Base-by-base conservation (phyloP, 2,113 vertebrate genomes). In the Talpa occidentalis region DNA sequence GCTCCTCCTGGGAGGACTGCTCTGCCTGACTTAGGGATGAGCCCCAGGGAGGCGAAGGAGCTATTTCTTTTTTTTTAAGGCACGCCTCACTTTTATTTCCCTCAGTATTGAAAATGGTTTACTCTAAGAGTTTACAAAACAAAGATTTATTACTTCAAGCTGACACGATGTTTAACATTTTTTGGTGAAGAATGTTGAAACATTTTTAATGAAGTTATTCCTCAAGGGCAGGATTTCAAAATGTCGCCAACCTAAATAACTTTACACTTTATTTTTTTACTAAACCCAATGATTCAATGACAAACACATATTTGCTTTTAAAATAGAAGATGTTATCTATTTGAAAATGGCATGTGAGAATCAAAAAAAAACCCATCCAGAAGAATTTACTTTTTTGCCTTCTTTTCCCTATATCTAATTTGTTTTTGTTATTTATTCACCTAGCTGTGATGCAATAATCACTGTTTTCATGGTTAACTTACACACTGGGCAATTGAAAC, bases 401-500 rank as follows among this genome's bases (percentile, higher is more conserved):
- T 81, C 40, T 78, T 93, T 24, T 67, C 76, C 78, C 62, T 69
- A 32, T 40, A 93, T 69, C 79, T 78, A 91, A 79, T 67, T 22
- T 91, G 35, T 72, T 96, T 95, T 96, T 81, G 93, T 96, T 96
- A 93, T 49, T 96, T 95, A 86, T 87, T 93, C 54, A 69, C 81
- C 79, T 70, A 78, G 90, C 47, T 79, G 17, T 86, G 96, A 97
- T 79, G n/a, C 16, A 67, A 37, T 93, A 97, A 97, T 97, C 94
- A 91, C 76, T 97, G 86, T 98, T 98, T 98, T 96, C 80, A 88
- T 79, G 85, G 78, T 83, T 95, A 89, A 90, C 49, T 62, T 95
- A 92, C 97, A 52, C 21, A 37, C 54, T 17, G 35, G 56, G 74
- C 90, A 94, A 97, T 97, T 97, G 91, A 32, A 94, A 67, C 86